phyloP scores from a whole-genome alignment of 2,888 invertebrate species.

The Microctonus brassicae region DNA sequence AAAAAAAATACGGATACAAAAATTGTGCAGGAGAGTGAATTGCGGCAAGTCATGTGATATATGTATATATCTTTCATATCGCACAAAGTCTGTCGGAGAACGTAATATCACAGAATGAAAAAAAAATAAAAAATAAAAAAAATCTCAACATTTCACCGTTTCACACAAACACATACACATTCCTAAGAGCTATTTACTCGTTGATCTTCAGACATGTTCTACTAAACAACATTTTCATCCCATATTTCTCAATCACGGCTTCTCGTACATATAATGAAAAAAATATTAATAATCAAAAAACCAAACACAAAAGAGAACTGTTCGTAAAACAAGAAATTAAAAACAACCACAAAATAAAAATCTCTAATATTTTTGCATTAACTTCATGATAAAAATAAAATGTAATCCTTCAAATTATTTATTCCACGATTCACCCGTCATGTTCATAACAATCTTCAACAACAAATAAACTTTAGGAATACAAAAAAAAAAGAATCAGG shows the following conservation, averaged over 20 bases:
- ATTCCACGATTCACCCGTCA: too few species aligned
- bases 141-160: constrained; percentile 21
- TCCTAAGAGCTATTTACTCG: background rate
- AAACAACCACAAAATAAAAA: too few species aligned
- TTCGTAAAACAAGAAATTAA: too few species aligned
- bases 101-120: constrained; percentile 27
- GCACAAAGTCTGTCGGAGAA: constrained; percentile 20
- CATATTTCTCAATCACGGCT: constrained; percentile 14
- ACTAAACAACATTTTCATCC: constrained; percentile 6
- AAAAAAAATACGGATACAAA: background rate
- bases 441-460: too few species aligned
- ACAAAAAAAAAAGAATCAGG: too few species aligned
- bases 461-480: too few species aligned
- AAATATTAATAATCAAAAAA: too few species aligned
- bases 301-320: too few species aligned
- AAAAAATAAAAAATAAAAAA: constrained; percentile 30
- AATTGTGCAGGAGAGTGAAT: background rate
- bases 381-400: too few species aligned
- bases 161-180: background rate
- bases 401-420: too few species aligned
- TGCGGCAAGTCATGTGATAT: constrained; percentile 16
- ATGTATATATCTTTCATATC: constrained; percentile 9
- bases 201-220: constrained; percentile 19
- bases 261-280: constrained; percentile 5
- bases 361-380: too few species aligned